Conservation (phyloP, 2,797 vertebrate species). For the Lycodopsis pacificus region DNA sequence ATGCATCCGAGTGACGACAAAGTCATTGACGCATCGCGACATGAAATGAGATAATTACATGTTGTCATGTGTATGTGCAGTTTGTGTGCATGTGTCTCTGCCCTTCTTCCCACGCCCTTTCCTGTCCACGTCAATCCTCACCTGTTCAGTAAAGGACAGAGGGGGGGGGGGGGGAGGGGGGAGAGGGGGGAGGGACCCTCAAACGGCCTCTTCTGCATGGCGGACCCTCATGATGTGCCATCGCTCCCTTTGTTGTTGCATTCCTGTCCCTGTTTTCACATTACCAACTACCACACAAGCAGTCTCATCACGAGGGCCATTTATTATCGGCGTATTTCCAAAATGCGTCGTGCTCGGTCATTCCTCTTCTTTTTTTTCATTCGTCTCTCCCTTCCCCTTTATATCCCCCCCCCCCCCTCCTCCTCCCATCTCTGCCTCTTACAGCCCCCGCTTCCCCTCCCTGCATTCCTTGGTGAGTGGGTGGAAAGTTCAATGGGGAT, state of each 20-base stretch:
- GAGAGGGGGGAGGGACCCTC: background rate
- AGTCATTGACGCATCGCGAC: background rate
- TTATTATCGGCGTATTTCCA: constrained; percentile 23
- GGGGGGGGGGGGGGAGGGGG: background rate
- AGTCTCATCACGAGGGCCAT: constrained; percentile 14
- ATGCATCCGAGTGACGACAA: background rate
- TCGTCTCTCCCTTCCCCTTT: constrained; percentile 28
- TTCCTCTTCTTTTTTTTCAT: constrained; percentile 1
- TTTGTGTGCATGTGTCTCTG: constrained; percentile 2
- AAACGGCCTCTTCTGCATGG: constrained; percentile 13
- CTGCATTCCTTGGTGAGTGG: constrained; percentile 87
- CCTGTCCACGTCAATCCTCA: constrained; percentile 42
- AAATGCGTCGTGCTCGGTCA: constrained; percentile 32
- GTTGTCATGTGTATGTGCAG: background rate
- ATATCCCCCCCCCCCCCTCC: constrained; percentile 19
- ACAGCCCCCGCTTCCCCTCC: constrained; percentile 60
- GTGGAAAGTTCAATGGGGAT: constrained; percentile 86
- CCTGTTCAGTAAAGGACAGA: constrained; percentile 44
- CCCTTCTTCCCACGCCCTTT: constrained; percentile 35
- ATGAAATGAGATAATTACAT: constrained; percentile 11
- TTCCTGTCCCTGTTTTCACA: constrained; percentile 30
- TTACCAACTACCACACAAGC: constrained; percentile 37
- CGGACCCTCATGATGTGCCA: constrained; percentile 44
- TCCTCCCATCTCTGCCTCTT: constrained; percentile 54
- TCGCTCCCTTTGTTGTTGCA: constrained; percentile 22